A percentile compares a stretch with the other conserved stretches of the same genome.
These are phyloP conservation scores for Caenorhabditis sp. DNA, from an alignment of 2,888 invertebrate genomes.

Conservation along the genomic window DNA sequence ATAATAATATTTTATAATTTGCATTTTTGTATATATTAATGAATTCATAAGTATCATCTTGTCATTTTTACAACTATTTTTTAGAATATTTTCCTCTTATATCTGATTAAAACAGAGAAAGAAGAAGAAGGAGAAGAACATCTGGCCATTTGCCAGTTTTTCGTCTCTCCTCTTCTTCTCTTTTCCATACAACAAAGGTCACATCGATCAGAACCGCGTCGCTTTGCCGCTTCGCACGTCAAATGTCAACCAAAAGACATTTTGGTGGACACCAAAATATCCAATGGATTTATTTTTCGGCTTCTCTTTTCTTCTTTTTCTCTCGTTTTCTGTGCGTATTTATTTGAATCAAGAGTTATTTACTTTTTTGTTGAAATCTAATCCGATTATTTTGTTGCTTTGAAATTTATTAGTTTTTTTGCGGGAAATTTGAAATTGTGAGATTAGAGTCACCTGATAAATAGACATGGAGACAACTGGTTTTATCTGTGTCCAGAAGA, in stretches of 20 bases:
- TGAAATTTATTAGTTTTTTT: not conserved
- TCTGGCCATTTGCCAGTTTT: conserved; percentile 15
- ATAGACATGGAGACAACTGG: not conserved
- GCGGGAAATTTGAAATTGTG: not conserved
- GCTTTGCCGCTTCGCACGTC: conserved; percentile 39
- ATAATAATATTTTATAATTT: not conserved
- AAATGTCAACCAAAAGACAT: conserved; percentile 31
- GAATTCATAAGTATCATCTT: not conserved
- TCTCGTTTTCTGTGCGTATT: not conserved
- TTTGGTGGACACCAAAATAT: conserved; percentile 4
- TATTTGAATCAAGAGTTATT: not conserved
- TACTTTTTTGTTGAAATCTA: conserved; percentile 5
- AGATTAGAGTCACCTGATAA: not conserved
- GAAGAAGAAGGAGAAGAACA: too few relatives aligned
- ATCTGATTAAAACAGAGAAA: not conserved
- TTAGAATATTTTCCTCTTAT: not conserved
- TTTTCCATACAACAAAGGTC: conserved; percentile 13
- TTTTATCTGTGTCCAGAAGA: not conserved
- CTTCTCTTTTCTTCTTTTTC: not conserved
- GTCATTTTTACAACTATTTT: not conserved
- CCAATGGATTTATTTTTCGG: not conserved
- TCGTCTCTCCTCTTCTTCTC: conserved; percentile 9
- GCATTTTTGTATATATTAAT: conserved; percentile 2
- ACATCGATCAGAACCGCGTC: conserved; percentile 26
- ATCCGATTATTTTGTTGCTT: conserved; percentile 1